Conservation (phyloP, 2,888 invertebrate species). For the Acleris cristana region DNA sequence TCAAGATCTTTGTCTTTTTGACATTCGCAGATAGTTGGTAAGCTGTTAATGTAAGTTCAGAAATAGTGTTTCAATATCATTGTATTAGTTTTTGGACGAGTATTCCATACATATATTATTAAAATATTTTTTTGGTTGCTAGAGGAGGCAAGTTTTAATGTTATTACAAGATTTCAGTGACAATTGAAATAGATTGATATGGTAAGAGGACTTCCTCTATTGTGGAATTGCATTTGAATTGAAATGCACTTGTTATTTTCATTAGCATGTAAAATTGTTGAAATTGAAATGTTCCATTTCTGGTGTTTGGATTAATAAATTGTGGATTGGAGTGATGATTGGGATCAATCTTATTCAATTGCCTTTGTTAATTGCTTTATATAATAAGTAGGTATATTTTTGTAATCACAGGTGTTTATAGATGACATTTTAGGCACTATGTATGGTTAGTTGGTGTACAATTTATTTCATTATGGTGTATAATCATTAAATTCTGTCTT, state of each 20-base stretch:
- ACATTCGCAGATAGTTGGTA: slow-evolving; percentile 66
- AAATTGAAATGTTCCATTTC: slow-evolving; percentile 40
- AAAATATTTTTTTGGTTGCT: slow-evolving; percentile 49
- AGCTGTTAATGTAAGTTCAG: slow-evolving; percentile 67
- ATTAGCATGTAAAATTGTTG: slow-evolving; percentile 21
- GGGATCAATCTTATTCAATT: slow-evolving; percentile 63
- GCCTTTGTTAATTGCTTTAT: slow-evolving; percentile 69
- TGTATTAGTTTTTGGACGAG: slow-evolving; percentile 23
- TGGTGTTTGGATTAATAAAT: slow-evolving; percentile 48
- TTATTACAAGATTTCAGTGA: slow-evolving; percentile 18
- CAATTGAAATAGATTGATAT: slow-evolving; percentile 20
- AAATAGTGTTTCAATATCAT: slow-evolving; percentile 43
- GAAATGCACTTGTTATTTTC: slow-evolving; percentile 13
- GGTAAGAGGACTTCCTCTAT: not conserved
- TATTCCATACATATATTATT: slow-evolving; percentile 17
- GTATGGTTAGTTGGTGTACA: slow-evolving; percentile 37
- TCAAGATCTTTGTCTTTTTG: slow-evolving; percentile 57
- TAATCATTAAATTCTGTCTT: slow-evolving; percentile 44
- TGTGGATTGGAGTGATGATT: slow-evolving; percentile 52
- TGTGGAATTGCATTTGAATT: slow-evolving; percentile 4
- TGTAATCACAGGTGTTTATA: slow-evolving; percentile 65
- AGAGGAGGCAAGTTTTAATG: slow-evolving; percentile 48
- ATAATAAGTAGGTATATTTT: slow-evolving; percentile 77
- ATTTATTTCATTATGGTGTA: slow-evolving; percentile 40
- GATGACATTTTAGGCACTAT: slow-evolving; percentile 35